Evolutionary conservation across 2,888 invertebrate genomes (phyloP).

Genomic region (Eledona agricola): DNA sequence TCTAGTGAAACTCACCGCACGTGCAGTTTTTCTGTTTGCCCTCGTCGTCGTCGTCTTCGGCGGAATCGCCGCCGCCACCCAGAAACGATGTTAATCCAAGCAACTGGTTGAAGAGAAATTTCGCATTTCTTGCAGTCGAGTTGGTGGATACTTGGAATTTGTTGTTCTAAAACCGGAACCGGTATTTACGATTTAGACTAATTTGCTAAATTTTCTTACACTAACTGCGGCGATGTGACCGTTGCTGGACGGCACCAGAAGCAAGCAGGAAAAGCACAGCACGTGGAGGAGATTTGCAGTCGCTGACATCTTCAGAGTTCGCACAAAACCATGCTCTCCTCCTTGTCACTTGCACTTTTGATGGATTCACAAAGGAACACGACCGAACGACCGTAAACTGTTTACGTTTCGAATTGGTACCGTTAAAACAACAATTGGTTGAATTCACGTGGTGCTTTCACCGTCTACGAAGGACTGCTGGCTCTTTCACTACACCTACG

Average conservation of each 20-base stretch:
- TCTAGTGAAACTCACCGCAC: conserved; percentile 69
- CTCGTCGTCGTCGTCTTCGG: conserved; percentile 66
- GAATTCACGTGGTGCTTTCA: conserved; percentile 49
- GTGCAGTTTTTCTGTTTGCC: conserved; percentile 72
- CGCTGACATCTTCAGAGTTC: conserved; percentile 27
- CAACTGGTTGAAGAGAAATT: conserved; percentile 78
- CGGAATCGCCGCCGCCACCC: conserved; percentile 65
- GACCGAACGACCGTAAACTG: conserved; percentile 5
- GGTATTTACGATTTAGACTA: no score
- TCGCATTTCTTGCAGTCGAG: conserved; percentile 61
- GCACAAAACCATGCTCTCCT: conserved; percentile 13
- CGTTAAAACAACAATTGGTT: conserved; percentile 41
- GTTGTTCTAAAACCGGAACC: conserved; percentile 22
- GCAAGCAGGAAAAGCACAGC: conserved; percentile 19
- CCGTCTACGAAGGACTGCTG: conserved; percentile 49
- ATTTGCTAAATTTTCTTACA: no score
- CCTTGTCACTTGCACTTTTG: conserved; percentile 30
- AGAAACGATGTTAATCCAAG: conserved; percentile 72
- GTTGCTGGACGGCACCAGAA: conserved; percentile 25
- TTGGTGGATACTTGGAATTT: conserved; percentile 28
- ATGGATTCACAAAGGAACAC: conserved; percentile 14
- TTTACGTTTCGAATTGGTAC: conserved; percentile 26
- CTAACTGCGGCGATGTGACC: conserved; percentile 23
- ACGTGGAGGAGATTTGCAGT: conserved; percentile 21
- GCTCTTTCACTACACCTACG: conserved; percentile 48